phyloP scores from a whole-genome alignment of 2,113 vertebrate species.

The Vicugna pacos region DNA sequence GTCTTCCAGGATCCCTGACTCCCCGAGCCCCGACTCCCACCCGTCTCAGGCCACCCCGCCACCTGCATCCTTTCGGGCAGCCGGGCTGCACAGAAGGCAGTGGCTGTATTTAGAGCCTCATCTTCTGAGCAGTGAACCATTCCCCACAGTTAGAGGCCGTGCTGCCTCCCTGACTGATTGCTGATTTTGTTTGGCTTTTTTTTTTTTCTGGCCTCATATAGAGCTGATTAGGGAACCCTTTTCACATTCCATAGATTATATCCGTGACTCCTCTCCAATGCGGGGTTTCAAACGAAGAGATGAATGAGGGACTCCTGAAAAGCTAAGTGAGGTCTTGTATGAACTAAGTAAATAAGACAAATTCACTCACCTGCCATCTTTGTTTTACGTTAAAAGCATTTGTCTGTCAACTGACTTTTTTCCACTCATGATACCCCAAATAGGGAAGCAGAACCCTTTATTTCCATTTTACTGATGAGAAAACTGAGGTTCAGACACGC shows the following conservation, averaged over 20 bases:
- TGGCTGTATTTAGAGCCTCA: slow-evolving; percentile 71
- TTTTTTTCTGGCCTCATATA: slow-evolving; percentile 78
- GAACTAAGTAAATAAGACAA: not conserved
- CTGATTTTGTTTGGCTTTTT: slow-evolving; percentile 83
- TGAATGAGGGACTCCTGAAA: not conserved
- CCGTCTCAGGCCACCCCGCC: rapidly evolving
- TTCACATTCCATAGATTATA: slow-evolving; percentile 76
- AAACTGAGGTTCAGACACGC: not conserved
- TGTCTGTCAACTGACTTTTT: not conserved
- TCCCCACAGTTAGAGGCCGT: slow-evolving; percentile 10
- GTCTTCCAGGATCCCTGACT: not conserved
- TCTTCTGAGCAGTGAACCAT: slow-evolving; percentile 73
- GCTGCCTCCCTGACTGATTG: slow-evolving; percentile 74
- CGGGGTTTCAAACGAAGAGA: slow-evolving; percentile 39
- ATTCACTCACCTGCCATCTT: not conserved
- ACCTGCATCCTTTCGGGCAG: rapidly evolving
- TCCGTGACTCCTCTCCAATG: not conserved
- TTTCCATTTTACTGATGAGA: slow-evolving; percentile 24
- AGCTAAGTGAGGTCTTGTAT: not conserved
- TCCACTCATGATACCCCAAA: not conserved
- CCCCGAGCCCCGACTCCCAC: rapidly evolving
- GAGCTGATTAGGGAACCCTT: slow-evolving; percentile 82
- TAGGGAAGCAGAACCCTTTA: not conserved
- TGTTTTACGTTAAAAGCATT: not conserved
- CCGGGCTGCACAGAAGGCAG: not conserved